These are phyloP conservation scores for Xenopus tropicalis DNA, from an alignment of 2,113 vertebrate genomes.

Conservation along the genomic window UCB_Xtro_10.0 CM004448.2:48946501-48947000, in stretches of 20 bases:
- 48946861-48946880: too few relatives aligned
- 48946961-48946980: too few relatives aligned
- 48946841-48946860: too few relatives aligned
- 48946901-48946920: too few relatives aligned
- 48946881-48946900: too few relatives aligned
- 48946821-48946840: too few relatives aligned
- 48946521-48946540: constrained; percentile 22
- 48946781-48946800: too few relatives aligned
- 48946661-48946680: not conserved
- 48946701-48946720: not conserved
- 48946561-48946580: constrained; percentile 25
- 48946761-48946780: not conserved
- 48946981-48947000: too few relatives aligned
- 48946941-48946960: too few relatives aligned
- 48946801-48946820: too few relatives aligned
- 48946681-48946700: not conserved
- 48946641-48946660: not conserved
- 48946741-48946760: too few relatives aligned
- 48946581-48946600: not conserved
- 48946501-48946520: constrained; percentile 26
- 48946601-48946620: not conserved
- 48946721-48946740: not conserved
- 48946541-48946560: constrained; percentile 28
- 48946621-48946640: not conserved
- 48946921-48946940: too few relatives aligned